These are phyloP conservation scores for Anolis sagrei DNA, from an alignment of 2,113 vertebrate genomes.

Conservation along the genomic window DNA sequence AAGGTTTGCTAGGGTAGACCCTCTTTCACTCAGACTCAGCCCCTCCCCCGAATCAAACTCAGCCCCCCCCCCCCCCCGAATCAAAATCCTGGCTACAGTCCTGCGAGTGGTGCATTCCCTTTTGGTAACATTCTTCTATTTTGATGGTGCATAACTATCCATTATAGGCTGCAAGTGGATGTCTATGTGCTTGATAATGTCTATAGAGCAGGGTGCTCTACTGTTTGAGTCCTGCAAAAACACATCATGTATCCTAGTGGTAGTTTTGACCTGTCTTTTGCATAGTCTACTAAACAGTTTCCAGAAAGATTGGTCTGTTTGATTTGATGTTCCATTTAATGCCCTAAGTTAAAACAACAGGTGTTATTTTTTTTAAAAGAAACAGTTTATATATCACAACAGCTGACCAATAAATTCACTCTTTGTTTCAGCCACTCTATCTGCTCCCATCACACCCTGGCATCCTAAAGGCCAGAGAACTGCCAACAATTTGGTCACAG, in stretches of 20 bases:
- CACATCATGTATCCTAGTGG: background rate
- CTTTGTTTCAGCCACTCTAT: conserved; percentile 61
- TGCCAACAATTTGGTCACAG: conserved; percentile 85
- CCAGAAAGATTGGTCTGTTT: background rate
- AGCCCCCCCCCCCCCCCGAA: too few species aligned
- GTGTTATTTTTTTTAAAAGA: background rate
- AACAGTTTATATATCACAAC: background rate
- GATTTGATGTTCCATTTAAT: background rate
- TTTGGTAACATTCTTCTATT: background rate
- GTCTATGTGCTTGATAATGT: background rate
- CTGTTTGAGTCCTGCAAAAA: background rate
- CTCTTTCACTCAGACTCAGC: too few species aligned
- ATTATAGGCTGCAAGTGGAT: background rate
- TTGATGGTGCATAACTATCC: background rate
- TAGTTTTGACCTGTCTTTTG: background rate
- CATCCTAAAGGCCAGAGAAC: conserved; percentile 72
- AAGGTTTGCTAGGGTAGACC: too few species aligned
- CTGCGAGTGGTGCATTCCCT: too few species aligned
- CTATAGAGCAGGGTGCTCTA: background rate
- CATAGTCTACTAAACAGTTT: background rate
- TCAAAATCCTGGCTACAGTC: too few species aligned
- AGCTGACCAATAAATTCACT: conserved; percentile 4
- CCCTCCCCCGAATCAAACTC: too few species aligned
- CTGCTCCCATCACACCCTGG: conserved; percentile 60
- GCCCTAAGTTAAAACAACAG: background rate